These are phyloP conservation scores for Pteronura brasiliensis DNA, from an alignment of 2,113 vertebrate genomes.

Conservation along the genomic window DNA sequence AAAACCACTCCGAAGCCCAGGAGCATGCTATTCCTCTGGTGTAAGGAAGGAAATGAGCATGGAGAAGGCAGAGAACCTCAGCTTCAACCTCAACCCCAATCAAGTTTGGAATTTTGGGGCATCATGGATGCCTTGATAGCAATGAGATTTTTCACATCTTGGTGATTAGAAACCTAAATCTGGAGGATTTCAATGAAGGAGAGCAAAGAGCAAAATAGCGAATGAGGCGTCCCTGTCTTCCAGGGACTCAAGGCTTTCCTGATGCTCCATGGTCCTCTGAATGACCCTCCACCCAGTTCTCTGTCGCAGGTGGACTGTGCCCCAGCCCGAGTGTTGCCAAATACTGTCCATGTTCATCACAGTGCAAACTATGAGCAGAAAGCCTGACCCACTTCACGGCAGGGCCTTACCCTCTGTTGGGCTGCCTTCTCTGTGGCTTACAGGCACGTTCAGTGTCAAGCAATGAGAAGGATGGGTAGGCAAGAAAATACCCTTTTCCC, in stretches of 20 bases:
- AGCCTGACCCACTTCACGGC: background rate
- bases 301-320: background rate
- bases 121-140: background rate
- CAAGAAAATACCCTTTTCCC: background rate
- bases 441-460: background rate
- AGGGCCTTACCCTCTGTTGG: background rate
- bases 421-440: background rate
- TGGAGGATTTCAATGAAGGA: background rate
- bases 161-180: background rate
- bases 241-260: background rate
- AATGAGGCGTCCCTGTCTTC: background rate
- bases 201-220: background rate
- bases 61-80: background rate
- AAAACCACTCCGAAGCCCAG: background rate
- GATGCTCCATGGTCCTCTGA: background rate
- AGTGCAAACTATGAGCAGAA: background rate
- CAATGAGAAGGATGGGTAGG: background rate
- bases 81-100: background rate
- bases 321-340: background rate
- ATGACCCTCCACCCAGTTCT: background rate
- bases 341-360: background rate
- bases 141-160: background rate
- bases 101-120: background rate
- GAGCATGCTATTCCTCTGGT: background rate
- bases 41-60: background rate